Conservation (phyloP, 2,888 invertebrate genomes). For the Amphimallon solstitiale region DNA sequence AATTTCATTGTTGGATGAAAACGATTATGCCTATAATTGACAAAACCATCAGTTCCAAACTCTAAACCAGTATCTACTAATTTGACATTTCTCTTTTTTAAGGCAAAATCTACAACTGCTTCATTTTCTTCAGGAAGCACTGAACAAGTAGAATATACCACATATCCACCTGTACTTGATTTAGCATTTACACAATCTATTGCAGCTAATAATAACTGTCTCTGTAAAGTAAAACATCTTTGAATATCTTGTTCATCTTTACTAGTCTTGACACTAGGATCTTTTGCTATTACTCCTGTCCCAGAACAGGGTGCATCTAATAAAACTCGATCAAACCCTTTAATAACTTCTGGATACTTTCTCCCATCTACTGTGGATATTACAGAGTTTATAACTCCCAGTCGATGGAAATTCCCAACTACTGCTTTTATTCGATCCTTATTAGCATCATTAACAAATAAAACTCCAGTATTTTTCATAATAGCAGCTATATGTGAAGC, state of each 20-base stretch:
- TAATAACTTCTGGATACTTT: constrained; percentile 83
- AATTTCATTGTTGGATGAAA: constrained; percentile 92
- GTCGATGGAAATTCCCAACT: constrained; percentile 94
- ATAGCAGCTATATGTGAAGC: constrained; percentile 96
- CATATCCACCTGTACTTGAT: constrained; percentile 90
- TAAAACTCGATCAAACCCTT: constrained; percentile 94
- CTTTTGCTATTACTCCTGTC: constrained; percentile 97
- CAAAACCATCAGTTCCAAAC: constrained; percentile 96
- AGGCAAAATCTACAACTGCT: constrained; percentile 94
- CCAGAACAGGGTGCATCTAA: constrained; percentile 99
- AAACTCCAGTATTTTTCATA: constrained; percentile 97
- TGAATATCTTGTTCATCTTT: constrained; percentile 92
- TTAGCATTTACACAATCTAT: constrained; percentile 95
- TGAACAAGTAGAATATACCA: constrained; percentile 99
- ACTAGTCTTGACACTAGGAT: constrained; percentile 93
- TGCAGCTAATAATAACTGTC: constrained; percentile 92
- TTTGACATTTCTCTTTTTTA: constrained; percentile 93
- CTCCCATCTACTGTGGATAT: constrained; percentile 91
- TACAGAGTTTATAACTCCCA: constrained; percentile 94
- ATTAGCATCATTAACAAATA: constrained; percentile 97
- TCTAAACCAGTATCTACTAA: constrained; percentile 92
- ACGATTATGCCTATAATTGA: constrained; percentile 83
- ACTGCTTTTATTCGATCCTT: constrained; percentile 90
- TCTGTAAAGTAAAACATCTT: constrained; percentile 91
- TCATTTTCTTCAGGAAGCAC: constrained; percentile 98